Percentiles rank a stretch among this genome's conserved stretches.
These are phyloP conservation scores for Ciconia boyciana DNA, from an alignment of 2,113 vertebrate genomes.

Conservation along the genomic window DNA sequence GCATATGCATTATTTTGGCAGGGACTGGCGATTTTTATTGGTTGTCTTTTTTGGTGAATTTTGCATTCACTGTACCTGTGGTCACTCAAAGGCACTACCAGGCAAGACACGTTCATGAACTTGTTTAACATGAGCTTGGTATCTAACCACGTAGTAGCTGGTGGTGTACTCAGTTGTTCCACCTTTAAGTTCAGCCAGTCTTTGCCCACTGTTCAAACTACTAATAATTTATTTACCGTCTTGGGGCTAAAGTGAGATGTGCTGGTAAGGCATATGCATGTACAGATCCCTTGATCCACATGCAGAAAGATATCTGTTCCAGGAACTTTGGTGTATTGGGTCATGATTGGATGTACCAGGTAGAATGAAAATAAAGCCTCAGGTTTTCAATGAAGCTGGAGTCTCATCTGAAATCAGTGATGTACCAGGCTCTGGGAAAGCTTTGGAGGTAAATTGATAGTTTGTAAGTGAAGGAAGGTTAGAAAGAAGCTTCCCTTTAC, in stretches of 20 bases:
- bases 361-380: neutral
- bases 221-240: neutral
- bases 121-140: neutral
- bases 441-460: neutral
- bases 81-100: neutral
- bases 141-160: neutral
- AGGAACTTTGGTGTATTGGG: neutral
- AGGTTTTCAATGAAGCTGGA: neutral
- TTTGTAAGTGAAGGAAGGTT: neutral
- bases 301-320: neutral
- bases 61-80: neutral
- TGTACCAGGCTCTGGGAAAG: neutral
- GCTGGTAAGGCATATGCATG: neutral
- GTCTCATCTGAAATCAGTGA: neutral
- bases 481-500: neutral
- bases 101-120: neutral
- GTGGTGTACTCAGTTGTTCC: neutral
- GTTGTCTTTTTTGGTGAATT: neutral
- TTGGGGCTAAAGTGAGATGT: neutral
- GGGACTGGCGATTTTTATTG: neutral
- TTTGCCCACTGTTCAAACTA: neutral
- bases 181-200: neutral
- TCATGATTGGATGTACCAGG: neutral
- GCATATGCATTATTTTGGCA: rapidly evolving
- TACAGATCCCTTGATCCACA: neutral